Percentiles rank a stretch among this genome's conserved stretches.
These are phyloP conservation scores for Harlomillsia oculata DNA, from an alignment of 1,140 invertebrate genomes.

Conservation along the genomic window DNA sequence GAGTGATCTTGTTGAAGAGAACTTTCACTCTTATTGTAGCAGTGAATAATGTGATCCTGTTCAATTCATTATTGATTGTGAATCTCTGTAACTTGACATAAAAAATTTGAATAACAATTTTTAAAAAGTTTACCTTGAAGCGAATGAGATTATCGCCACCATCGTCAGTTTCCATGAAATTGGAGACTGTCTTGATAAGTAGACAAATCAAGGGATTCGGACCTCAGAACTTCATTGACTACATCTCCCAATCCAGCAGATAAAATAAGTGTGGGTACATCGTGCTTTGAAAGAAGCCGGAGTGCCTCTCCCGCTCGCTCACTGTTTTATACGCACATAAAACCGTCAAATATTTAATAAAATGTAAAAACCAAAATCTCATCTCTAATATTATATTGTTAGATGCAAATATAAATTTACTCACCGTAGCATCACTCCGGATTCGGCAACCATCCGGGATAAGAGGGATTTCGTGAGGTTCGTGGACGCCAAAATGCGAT, in stretches of 20 bases:
- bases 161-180: slow-evolving; percentile 75
- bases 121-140: no score
- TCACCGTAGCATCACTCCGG: slow-evolving; percentile 22
- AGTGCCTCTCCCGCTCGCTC: slow-evolving; percentile 65
- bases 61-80: no score
- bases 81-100: no score
- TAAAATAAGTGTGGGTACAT: slow-evolving; percentile 81
- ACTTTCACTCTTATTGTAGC: no score
- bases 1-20: no score
- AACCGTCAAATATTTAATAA: no score
- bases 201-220: slow-evolving; percentile 55
- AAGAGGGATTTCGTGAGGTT: slow-evolving; percentile 55
- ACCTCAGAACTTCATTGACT: slow-evolving; percentile 62
- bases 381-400: no score
- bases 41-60: no score
- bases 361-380: no score
- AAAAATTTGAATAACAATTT: no score
- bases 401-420: neutral
- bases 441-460: slow-evolving; percentile 44
- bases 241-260: slow-evolving; percentile 86
- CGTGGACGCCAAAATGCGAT: slow-evolving; percentile 54
- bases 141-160: slow-evolving; percentile 53
- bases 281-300: slow-evolving; percentile 48
- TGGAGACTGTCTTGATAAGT: slow-evolving; percentile 72
- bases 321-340: no score